Evolutionary conservation across 2,888 invertebrate genomes (phyloP), one percentile per base, ranked within the genome.

Genomic region (Deilephila elpenor): DNA sequence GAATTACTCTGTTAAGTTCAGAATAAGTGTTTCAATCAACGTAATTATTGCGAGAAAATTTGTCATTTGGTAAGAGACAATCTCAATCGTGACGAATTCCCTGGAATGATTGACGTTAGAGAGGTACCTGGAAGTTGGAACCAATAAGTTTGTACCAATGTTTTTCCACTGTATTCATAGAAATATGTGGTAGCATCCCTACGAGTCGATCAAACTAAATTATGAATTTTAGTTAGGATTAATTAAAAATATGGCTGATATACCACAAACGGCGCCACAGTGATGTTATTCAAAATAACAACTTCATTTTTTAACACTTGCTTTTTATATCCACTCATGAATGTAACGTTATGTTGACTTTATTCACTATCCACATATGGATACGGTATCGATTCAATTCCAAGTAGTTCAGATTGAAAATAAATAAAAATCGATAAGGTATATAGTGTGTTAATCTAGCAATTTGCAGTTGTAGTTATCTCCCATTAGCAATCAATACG

Each of bases 401-500:
- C n/a, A 37, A 64, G n/a, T 56, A n/a, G 56, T 11, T 64, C 3
- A n/a, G 7, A 64, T 11, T 64, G 3, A 56, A 11, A 61, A 61
- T 29, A 34, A 64, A 64, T 37, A 37, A 37, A 64, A 64, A 64
- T 25, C 25, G 67, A 62, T 51, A 44, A 25, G 44, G 17, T 7
- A 5, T 25, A 51, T 17, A 44, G 20, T 25, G 51, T 67, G 11
- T 67, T 51, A 37, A 67, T 51, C 25, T 29, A 17, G 25, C 44
- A 17, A 29, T 51, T 20, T 25, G 51, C 44, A 25, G 6, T 67
- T 17, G 51, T 20, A 67, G 25, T 67, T 20, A 44, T n/a, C 25
- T 44, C 14, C 67, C 25, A 44, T 67, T 67, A 20, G 44, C 67
- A 67, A 67, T 67, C 44, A 67, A 51, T 51, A 67, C 25, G 25